These are phyloP conservation scores for Fabriciana adippe DNA, from an alignment of 2,888 invertebrate species.

Conservation along the genomic window DNA sequence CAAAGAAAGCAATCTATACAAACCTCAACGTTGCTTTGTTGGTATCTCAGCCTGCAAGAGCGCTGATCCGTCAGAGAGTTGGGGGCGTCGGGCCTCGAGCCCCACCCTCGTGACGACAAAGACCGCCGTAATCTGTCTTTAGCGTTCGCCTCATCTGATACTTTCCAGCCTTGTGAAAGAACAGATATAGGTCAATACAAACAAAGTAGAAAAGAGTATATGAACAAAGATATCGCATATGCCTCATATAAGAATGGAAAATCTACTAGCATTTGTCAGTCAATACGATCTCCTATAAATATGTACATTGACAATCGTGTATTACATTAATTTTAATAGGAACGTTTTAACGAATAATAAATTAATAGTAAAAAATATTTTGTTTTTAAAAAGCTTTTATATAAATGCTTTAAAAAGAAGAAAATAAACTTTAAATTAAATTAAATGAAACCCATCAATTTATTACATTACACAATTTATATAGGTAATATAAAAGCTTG, in stretches of 20 bases:
- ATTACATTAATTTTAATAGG: no score
- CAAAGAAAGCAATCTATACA: constrained; percentile 39
- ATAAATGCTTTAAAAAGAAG: no score
- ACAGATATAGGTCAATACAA: constrained; percentile 38
- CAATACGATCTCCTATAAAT: not conserved
- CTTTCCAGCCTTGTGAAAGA: constrained; percentile 88
- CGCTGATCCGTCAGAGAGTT: constrained; percentile 85
- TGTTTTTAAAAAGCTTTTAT: no score
- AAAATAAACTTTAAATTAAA: no score
- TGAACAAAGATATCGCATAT: constrained; percentile 3
- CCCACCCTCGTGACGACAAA: constrained; percentile 81
- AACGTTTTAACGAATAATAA: no score
- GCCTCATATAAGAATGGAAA: not conserved
- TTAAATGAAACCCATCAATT: no score
- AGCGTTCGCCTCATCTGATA: constrained; percentile 87
- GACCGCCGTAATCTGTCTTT: constrained; percentile 85
- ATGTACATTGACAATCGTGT: no score
- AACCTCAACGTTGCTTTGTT: constrained; percentile 95
- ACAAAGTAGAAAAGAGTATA: constrained; percentile 15
- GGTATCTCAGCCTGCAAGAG: constrained; percentile 91
- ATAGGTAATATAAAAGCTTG: no score
- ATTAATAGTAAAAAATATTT: no score
- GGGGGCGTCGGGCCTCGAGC: constrained; percentile 82
- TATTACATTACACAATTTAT: no score
- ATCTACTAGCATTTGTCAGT: not conserved